These are phyloP conservation scores for Linyphia triangularis DNA, from an alignment of 2,888 invertebrate species.

Conservation along the genomic window DNA sequence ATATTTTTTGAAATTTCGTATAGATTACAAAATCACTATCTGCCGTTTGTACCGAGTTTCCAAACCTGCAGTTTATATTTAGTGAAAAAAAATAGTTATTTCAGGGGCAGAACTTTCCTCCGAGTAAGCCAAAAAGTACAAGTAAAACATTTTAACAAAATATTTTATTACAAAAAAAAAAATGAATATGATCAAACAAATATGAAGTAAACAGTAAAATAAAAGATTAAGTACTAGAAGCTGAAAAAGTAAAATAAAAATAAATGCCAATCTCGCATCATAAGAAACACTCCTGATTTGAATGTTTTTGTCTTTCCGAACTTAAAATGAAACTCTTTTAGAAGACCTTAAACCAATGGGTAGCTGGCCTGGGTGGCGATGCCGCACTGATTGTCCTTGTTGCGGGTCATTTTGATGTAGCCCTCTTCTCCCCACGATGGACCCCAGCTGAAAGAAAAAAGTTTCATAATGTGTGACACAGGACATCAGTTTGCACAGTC, in stretches of 20 bases:
- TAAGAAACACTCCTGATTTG: background rate
- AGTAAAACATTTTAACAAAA: background rate
- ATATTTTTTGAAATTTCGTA: too few relatives aligned
- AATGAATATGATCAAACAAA: background rate
- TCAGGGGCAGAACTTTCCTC: too few relatives aligned
- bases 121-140: too few relatives aligned
- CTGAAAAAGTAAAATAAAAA: background rate
- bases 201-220: background rate
- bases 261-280: background rate
- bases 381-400: slow-evolving; percentile 90
- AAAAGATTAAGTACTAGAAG: slow-evolving; percentile 18
- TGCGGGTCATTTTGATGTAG: slow-evolving; percentile 88
- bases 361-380: slow-evolving; percentile 92
- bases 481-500: too few relatives aligned
- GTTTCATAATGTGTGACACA: background rate
- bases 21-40: too few relatives aligned
- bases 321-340: background rate
- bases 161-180: slow-evolving; percentile 24
- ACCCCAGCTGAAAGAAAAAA: slow-evolving; percentile 86
- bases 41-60: too few relatives aligned
- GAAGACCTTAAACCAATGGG: slow-evolving; percentile 85
- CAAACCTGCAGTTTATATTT: too few relatives aligned
- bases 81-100: too few relatives aligned
- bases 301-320: background rate
- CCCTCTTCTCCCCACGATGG: slow-evolving; percentile 91